Evolutionary conservation across 2,888 invertebrate species (phyloP), one percentile per base, ranked within the genome.

Genomic region (Oxytorus armatus): DNA sequence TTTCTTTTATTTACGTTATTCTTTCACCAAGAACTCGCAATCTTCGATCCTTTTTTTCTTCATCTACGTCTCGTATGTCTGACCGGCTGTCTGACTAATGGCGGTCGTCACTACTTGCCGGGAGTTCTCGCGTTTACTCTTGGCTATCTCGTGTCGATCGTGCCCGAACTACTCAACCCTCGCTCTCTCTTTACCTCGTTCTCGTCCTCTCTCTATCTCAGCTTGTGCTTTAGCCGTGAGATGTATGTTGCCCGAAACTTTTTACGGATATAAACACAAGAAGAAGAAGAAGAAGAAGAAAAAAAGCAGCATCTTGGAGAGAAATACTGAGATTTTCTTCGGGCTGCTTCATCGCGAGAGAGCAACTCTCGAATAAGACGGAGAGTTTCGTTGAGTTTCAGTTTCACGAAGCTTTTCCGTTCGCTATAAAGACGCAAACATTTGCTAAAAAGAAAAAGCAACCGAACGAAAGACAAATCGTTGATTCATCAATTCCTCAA

Each of bases 41-140:
- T 39, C 21, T 63, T 68, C 65, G 59, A 33, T 55, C 33, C 39
- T 39, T 33, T 65, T 55, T 5, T 3, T 8, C 7, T 44, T 42
- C 29, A 33, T n/a, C 39, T 10, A 1, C 1, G 39, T 1, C 39
- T 3, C 44, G 2, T 7, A 29, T 25, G 29, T 29, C 63, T 44
- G 65, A 74, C 65, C 55, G 29, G 16, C 81, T 55, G 76, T 42
- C 79, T 73, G 76, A 82, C 76, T 76, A 79, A 82, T 79, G 36
- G 42, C 42, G 72, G 42, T 47, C 73, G 61, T 66, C 77, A 73
- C 72, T 74, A 77, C 79, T 73, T 53, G 74, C 51, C 47, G 51
- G 68, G 63, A 59, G 49, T 70, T 68, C 51, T 53, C 53, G 33
- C 29, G 39, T 49, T 49, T 7, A 68, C 29, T 18, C 55, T 23